Evolutionary conservation across 2,113 vertebrate genomes (phyloP), one percentile per base, ranked within the genome.

Genomic region (Merops nubicus): DNA sequence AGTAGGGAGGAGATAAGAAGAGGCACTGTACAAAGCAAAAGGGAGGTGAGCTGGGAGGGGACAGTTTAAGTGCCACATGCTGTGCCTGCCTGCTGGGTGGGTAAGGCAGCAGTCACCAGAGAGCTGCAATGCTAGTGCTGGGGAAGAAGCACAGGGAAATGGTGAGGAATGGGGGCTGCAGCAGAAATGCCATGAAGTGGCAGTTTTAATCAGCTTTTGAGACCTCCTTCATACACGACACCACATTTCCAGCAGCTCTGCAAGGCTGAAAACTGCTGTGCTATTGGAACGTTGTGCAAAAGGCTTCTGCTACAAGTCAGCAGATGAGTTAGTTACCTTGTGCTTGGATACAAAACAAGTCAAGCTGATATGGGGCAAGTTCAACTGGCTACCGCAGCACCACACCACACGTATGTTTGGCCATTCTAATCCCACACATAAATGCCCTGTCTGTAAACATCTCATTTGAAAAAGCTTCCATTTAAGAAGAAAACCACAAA

Each of bases 201-300:
- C 4, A 18, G 28, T 19, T 87, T 81, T 65, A 56, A 67, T 26
- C n/a, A 82, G 8, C 16, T 67, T 81, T 81, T 31, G n/a, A 53
- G 47, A 29, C 9, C 57, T 57, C 22, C 6, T n/a, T 57, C 0
- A 0, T 3, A 2, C 34, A 68, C 42, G n/a, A 36, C 28, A 77
- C 6, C 54, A 56, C 19, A 2, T 36, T 81, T 51, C 40, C 54
- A 87, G 45, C 53, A 69, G 31, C 25, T 70, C 31, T 70, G 50
- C 50, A 74, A 29, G 50, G 77, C 40, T 84, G 59, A 33, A 77
- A 59, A 16, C 31, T 12, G 11, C 18, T 60, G 53, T 16, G 4
- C 40, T 51, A 5, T 63, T 21, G 1, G 3, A 72, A 83, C 6
- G 12, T 36, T 6, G 0, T 34, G 40, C 21, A 56, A 53, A 68